Base-by-base conservation (phyloP, 2,797 vertebrate species). In the Tragelaphus eurycerus region DNA sequence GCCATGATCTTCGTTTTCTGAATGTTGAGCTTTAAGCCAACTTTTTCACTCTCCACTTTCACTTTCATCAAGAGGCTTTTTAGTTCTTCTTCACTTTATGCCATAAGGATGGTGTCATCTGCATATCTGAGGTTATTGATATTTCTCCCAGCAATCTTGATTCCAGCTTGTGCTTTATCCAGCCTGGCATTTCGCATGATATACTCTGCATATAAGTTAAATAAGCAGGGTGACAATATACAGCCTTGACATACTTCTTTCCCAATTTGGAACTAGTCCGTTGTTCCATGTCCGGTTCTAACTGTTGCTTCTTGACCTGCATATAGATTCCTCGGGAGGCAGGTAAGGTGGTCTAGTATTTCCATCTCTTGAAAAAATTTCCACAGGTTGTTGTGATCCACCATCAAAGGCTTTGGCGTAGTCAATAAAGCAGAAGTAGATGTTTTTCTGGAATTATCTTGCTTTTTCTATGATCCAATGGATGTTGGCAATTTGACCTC, bases 161-260 rank as follows among this genome's bases (percentile, higher is more conserved):
- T 67, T 67, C 16, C 62, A 67, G 31, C n/a, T 67, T 67, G 31
- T 67, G 16, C 4, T 34, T 67, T 16, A 19, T 67, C n/a, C n/a
- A 34, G 62, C 62, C 16, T 1, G n/a, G 4, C n/a, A 34, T 67
- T 67, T 34, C 0, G 0, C n/a, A 34, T 67, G 31, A 67, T 34
- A 17, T 34, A 67, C 62, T 67, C 62, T 19, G 62, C 62, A 67
- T 67, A 67, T 19, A 67, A 19, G 16, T 67, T 67, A 10, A 67
- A 67, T 67, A 67, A 67, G 62, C 62, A 67, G n/a, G n/a, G 62
- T 67, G 16, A 67, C 62, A 67, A 67, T 19, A 67, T 19, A 19
- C 62, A 34, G 31, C 62, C n/a, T 67, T 67, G n/a, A 67, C 8
- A 0, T 67, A 67, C 17, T 67, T n/a, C 62, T 67, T 67, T 67